Base-by-base conservation (phyloP, 2,888 invertebrate species). In the Polia nebulosa region DNA sequence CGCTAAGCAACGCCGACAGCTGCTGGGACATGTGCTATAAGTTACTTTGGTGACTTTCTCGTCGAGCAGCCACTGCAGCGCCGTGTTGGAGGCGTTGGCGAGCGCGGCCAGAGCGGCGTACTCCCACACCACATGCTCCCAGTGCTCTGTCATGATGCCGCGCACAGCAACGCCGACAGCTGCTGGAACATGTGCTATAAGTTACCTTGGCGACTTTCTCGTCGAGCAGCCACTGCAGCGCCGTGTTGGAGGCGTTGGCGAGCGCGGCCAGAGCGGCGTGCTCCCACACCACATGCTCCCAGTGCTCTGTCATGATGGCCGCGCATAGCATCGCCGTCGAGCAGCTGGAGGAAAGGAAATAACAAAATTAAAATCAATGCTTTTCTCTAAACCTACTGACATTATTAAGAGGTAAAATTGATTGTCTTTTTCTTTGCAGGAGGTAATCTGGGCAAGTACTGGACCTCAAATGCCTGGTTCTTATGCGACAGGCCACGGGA, bases 111-210 rank as follows among this genome's bases (percentile, higher is more conserved):
- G 93, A 44, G 96, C 96, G 1, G 95, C 93, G 44, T 96, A 96
- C 90, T 98, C 97, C 98, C 98, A 98, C 70, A 96, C 96, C 77
- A 98, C 97, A 89, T 98, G 97, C 93, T 98, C 98, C 98, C 98
- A 98, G 90, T 98, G 98, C 89, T 98, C 98, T 71, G 98, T 98
- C 97, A 98, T 98, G 89, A 98, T 98, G 98, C 98, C 4, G 97
- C 97, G 89, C 98, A 98, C 47, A 98, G 93, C 97, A 98, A 97
- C 39, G 97, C 97, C 58, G 98, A 98, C 36, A 97, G 87, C 97
- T 97, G 64, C 97, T 97, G 88, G 0, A 72, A n/a, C n/a, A 29
- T 11, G 3, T 9, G 2, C 15, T 44, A 13, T 20, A 32, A 9
- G 15, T 66, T 69, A 96, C 96, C 94, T 97, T 96, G 27, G 97